Conservation (phyloP, 2,113 vertebrate species). For the Chlorocebus sabaeus region DNA sequence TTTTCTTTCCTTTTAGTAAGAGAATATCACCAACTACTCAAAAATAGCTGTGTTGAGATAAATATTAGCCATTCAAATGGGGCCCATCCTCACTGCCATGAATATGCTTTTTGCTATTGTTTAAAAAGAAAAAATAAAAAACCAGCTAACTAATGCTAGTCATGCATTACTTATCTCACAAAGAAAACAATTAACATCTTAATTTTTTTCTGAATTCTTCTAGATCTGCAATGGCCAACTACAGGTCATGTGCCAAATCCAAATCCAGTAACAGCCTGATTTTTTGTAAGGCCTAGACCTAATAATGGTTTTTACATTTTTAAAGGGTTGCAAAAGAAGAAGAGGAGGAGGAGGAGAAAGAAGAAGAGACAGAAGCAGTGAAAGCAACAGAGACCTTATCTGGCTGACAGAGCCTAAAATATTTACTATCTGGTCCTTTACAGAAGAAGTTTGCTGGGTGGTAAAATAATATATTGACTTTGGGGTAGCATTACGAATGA, state of each 20-base stretch:
- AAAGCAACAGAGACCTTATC: background rate
- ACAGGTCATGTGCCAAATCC: background rate
- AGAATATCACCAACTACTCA: background rate
- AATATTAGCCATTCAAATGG: slow-evolving; percentile 26
- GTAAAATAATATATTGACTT: background rate
- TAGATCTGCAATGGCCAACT: background rate
- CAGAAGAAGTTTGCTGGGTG: background rate
- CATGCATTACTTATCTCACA: background rate
- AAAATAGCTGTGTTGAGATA: background rate
- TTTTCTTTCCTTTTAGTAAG: background rate
- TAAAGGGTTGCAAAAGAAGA: background rate
- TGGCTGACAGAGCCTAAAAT: background rate
- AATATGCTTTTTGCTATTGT: background rate
- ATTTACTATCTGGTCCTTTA: slow-evolving; percentile 6
- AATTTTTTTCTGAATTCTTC: background rate
- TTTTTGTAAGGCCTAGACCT: background rate
- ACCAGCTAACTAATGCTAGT: background rate
- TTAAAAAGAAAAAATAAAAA: slow-evolving; percentile 1
- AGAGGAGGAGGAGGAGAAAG: background rate
- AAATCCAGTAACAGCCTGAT: background rate
- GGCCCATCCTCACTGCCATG: background rate
- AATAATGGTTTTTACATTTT: background rate
- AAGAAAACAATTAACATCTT: background rate
- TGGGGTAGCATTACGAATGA: background rate
- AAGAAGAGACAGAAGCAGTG: background rate